Conservation (phyloP, 2,113 vertebrate genomes). For the Phasianus colchicus region DNA sequence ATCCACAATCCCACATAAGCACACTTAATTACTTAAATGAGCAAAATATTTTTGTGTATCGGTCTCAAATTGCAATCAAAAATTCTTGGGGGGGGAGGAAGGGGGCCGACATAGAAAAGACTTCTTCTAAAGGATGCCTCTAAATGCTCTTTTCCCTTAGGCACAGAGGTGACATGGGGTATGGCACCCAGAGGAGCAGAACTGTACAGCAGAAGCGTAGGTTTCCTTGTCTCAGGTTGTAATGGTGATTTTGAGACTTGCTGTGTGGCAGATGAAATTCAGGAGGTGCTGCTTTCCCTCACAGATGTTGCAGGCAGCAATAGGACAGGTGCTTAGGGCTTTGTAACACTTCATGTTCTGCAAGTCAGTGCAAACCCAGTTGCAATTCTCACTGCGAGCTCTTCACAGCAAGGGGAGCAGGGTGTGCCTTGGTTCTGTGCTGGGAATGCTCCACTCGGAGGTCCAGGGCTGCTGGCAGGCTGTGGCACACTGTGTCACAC, state of each 20-base stretch:
- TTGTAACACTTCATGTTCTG: background rate
- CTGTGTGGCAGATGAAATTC: background rate
- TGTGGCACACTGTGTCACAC: too few species aligned
- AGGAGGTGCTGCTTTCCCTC: background rate
- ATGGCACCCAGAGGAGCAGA: background rate
- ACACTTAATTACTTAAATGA: constrained; percentile 54
- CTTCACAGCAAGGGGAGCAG: background rate
- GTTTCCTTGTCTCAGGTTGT: background rate
- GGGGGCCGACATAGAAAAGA: constrained; percentile 14
- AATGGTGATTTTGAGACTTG: background rate
- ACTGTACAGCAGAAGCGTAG: background rate
- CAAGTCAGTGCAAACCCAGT: background rate
- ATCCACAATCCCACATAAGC: background rate
- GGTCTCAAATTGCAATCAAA: constrained; percentile 39
- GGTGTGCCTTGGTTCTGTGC: background rate
- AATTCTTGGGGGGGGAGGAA: background rate
- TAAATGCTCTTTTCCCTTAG: background rate
- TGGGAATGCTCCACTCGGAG: background rate
- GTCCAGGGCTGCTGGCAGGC: background rate
- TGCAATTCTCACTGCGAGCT: background rate
- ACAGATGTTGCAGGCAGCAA: fast-evolving
- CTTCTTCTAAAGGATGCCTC: background rate
- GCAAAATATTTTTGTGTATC: constrained; percentile 19
- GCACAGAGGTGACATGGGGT: background rate
- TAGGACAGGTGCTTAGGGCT: background rate